Base-by-base conservation (phyloP, 2,113 vertebrate species). In the Synodontis membranacea region DNA sequence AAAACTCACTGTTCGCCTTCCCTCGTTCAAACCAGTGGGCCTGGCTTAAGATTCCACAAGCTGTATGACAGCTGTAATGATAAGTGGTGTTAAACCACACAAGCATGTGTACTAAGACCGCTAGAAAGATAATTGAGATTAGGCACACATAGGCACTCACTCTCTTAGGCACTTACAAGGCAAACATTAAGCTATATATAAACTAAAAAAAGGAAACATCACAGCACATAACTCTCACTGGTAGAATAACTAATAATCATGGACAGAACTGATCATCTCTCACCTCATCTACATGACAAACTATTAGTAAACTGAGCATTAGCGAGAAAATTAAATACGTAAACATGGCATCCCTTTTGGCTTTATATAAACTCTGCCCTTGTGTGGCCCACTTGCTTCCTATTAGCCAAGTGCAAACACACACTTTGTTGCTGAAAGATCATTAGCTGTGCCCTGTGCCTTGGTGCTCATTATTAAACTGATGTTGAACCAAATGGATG, bases 391-490 rank as follows among this genome's bases (percentile, higher is more conserved):
- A 66, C 60, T 84, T 56, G 79, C 58, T 54, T 86, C 82, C 66
- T 44, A 80, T 86, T 74, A 86, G 54, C 25, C 46, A 14, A 80
- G 60, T 17, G 44, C 44, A 86, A 70, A 89, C 39, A 76, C 83
- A 79, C 54, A 60, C 52, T 42, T 31, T 25, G 34, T 56, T 72
- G 44, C 54, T 79, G 56, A 82, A 89, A 83, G 83, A 82, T 88
- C 81, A 84, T 88, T 80, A 88, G 76, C 76, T 89, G 88, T 86
- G 74, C 60, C 21, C 28, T 46, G 34, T 75, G 88, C 80, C 70
- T 60, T 31, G 5, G 39, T 72, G 58, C 82, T 86, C 39, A 44
- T 84, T 84, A 87, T 84, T 87, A 82, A 87, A 78, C 39, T 4
- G 39, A 58, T 75, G 6, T 48, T 42, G 37, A 87, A 87, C 76